Base-by-base conservation (phyloP, 2,888 invertebrate species). In the Lacanobia wlatinum region DNA sequence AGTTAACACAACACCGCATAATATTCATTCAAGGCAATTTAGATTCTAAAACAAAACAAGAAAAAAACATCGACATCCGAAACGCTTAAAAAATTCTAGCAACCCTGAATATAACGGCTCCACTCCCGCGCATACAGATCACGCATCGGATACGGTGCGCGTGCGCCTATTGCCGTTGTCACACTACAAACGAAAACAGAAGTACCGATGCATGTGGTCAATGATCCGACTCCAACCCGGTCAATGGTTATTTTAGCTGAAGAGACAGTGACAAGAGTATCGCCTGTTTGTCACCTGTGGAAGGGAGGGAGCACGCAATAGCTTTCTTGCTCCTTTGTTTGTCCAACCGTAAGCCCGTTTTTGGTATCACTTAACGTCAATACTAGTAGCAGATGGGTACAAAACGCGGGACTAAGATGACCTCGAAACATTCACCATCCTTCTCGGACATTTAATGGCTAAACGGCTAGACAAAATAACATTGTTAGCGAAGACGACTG, bases 71-170 rank as follows among this genome's bases (percentile, higher is more conserved):
- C 12, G 21, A 48, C 72, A 63, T 78, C 72, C 56, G 40, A 62
- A 63, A 79, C 1, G 5, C 58, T n/a, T 52, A 10, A 55, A 58
- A 65, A 81, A 71, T 21, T 48, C 48, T 56, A 68, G 34, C 86
- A 85, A 71, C 85, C 85, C 85, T 85, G 56, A 71, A n/a, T 21
- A 55, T 69, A 80, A 72, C 70, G 83, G 72, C 65, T 62, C 34
- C 23, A 78, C 77, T 81, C 76, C 77, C 78, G 78, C 83, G 85
- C 85, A 79, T 78, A 80, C 66, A 73, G 81, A 86, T 84, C 77
- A 64, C 34, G 28, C 28, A 28, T 73, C 68, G 66, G 85, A 83
- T 84, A 84, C 52, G 73, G 40, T 76, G 78, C 75, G 86, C 81
- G 80, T 83, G 75, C 84, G 81, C 70, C 78, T 86, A 70, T 74